Conservation (phyloP, 2,888 invertebrate species). For the Drosophila conformis region DNA sequence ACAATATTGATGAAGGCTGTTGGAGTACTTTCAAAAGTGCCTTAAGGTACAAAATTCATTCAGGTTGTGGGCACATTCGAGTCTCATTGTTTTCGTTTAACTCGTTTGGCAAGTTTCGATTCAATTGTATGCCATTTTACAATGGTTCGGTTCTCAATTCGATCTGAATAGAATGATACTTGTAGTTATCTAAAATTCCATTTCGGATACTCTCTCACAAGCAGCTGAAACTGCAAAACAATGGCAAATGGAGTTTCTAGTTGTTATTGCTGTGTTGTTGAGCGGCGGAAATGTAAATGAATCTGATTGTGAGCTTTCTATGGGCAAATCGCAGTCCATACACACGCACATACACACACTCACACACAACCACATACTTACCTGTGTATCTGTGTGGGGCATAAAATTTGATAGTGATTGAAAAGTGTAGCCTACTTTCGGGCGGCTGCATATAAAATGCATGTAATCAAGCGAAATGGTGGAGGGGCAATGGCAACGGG, state of each 20-base stretch:
- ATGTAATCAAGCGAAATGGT: conserved; percentile 78
- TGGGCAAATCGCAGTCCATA: conserved; percentile 35
- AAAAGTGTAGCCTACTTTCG: conserved; percentile 80
- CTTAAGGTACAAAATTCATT: conserved; percentile 7
- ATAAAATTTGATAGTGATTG: conserved; percentile 81
- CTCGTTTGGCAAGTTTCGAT: not conserved
- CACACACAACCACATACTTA: conserved; percentile 7
- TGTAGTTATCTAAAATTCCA: conserved; percentile 48
- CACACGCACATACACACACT: conserved; percentile 11
- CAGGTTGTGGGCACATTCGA: not conserved
- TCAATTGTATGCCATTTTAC: conserved; percentile 32
- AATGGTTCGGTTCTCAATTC: conserved; percentile 36
- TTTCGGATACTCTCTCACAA: conserved; percentile 31
- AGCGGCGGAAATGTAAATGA: conserved; percentile 69
- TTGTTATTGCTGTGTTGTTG: conserved; percentile 39
- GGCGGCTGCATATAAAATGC: conserved; percentile 76
- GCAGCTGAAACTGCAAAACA: conserved; percentile 37
- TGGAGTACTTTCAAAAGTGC: not conserved
- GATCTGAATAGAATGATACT: conserved; percentile 12
- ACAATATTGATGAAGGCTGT: not conserved
- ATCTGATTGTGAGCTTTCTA: conserved; percentile 59
- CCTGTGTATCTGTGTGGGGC: conserved; percentile 30
- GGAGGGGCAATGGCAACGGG: conserved; percentile 5
- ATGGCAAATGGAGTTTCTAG: conserved; percentile 34
- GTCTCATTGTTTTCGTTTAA: conserved; percentile 4